Percentiles rank a stretch among this genome's conserved stretches.
phyloP scores from a whole-genome alignment of 2,113 vertebrate species.

The Pitta sordida region DNA sequence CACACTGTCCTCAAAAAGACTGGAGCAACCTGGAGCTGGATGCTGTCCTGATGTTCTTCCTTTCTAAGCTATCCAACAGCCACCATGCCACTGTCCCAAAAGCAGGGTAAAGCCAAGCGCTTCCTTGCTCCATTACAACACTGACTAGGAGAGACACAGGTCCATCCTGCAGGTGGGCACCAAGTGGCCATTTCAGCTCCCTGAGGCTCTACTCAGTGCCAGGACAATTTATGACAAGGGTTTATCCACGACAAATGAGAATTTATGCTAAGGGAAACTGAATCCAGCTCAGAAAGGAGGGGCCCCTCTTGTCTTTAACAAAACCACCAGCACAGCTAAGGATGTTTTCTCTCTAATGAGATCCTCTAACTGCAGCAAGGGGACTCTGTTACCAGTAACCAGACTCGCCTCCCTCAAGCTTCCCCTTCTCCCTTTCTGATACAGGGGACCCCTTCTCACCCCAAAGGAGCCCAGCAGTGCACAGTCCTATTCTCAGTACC shows the following conservation, averaged over 20 bases:
- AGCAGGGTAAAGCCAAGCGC: fast-evolving
- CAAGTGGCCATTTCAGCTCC: neutral
- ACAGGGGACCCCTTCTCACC: neutral
- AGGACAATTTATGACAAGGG: neutral
- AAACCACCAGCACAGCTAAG: neutral
- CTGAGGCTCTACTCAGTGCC: neutral
- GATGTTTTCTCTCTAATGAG: constrained; percentile 4
- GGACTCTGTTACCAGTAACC: neutral
- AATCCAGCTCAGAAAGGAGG: neutral
- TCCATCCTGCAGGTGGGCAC: neutral
- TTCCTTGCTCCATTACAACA: fast-evolving
- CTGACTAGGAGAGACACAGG: neutral
- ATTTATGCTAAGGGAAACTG: neutral
- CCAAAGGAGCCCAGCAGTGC: neutral
- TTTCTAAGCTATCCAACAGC: neutral
- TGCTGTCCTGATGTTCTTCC: neutral
- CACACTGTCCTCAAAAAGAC: neutral
- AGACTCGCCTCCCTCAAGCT: neutral
- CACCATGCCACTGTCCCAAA: neutral
- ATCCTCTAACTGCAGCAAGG: neutral
- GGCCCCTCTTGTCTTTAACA: neutral
- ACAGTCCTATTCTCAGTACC: neutral
- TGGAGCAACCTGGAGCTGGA: neutral
- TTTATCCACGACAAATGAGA: neutral
- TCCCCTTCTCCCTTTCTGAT: neutral